These are phyloP conservation scores for Macropodus opercularis DNA, from an alignment of 2,797 vertebrate genomes.

Conservation along the genomic window DNA sequence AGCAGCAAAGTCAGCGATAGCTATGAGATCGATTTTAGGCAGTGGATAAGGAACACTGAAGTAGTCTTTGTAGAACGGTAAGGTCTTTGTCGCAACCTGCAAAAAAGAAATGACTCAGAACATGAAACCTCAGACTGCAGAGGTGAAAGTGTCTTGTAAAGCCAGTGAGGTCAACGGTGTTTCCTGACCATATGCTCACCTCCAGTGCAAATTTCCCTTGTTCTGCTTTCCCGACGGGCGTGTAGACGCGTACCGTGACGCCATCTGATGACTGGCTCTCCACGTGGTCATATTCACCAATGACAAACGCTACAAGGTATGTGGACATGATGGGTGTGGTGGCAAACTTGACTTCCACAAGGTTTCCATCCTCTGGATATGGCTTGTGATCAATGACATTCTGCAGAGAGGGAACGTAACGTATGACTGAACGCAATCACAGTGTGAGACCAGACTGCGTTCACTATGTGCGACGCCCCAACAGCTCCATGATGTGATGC, in stretches of 20 bases:
- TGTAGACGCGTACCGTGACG: slow-evolving; percentile 93
- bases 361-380: slow-evolving; percentile 91
- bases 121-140: background rate
- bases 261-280: slow-evolving; percentile 94
- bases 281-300: slow-evolving; percentile 97
- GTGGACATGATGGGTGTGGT: slow-evolving; percentile 97
- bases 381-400: slow-evolving; percentile 93
- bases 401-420: slow-evolving; percentile 67
- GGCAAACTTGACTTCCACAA: slow-evolving; percentile 95
- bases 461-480: background rate
- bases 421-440: too few species aligned
- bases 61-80: slow-evolving; percentile 99
- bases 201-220: slow-evolving; percentile 98
- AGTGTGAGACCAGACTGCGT: background rate
- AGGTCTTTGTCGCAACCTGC: slow-evolving; percentile 98
- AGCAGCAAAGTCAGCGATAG: slow-evolving; percentile 99
- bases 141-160: background rate
- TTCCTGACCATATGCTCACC: slow-evolving; percentile 78
- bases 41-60: slow-evolving; percentile 98
- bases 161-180: too few species aligned
- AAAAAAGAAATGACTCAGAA: slow-evolving; percentile 4
- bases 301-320: slow-evolving; percentile 97
- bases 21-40: slow-evolving; percentile 99
- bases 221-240: slow-evolving; percentile 94
- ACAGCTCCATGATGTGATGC: background rate